Evolutionary conservation across 2,113 vertebrate species (phyloP).

Genomic region (Chascanopsetta lugubris): DNA sequence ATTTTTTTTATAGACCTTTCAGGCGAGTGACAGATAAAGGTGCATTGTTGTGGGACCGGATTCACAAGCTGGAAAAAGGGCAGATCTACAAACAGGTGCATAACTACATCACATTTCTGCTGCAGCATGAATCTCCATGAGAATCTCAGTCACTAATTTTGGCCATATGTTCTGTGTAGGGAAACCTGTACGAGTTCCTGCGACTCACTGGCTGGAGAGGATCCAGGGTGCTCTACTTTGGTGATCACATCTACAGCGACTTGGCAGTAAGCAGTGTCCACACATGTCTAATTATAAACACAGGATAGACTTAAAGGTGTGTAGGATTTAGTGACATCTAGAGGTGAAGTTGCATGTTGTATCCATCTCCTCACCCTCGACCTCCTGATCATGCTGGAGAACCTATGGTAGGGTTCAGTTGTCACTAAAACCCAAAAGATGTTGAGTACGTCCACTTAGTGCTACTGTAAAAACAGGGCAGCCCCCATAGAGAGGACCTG

Average conservation of each 20-base stretch:
- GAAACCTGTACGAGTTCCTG: constrained; percentile 97
- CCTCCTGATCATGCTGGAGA: no score
- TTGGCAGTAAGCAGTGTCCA: constrained; percentile 87
- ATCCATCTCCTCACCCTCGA: no score
- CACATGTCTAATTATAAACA: constrained; percentile 6
- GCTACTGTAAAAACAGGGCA: no score
- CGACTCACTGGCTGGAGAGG: constrained; percentile 98
- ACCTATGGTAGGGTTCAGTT: no score
- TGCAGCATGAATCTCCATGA: background rate
- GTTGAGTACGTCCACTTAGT: no score
- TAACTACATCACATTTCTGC: background rate
- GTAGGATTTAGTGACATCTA: no score
- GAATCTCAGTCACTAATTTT: background rate
- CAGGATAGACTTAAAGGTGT: background rate
- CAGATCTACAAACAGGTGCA: constrained; percentile 98
- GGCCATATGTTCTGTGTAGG: constrained; percentile 76
- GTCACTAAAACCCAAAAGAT: no score
- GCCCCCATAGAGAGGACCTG: no score
- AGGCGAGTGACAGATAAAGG: constrained; percentile 94
- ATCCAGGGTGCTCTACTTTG: constrained; percentile 96
- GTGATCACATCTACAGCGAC: constrained; percentile 99
- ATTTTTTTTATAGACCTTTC: constrained; percentile 86
- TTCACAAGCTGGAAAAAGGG: constrained; percentile 93
- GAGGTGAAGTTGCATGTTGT: no score
- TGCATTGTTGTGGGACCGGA: constrained; percentile 94